Evolutionary conservation across 2,888 invertebrate species (phyloP).

Genomic region (Archips crataeganus): DNA sequence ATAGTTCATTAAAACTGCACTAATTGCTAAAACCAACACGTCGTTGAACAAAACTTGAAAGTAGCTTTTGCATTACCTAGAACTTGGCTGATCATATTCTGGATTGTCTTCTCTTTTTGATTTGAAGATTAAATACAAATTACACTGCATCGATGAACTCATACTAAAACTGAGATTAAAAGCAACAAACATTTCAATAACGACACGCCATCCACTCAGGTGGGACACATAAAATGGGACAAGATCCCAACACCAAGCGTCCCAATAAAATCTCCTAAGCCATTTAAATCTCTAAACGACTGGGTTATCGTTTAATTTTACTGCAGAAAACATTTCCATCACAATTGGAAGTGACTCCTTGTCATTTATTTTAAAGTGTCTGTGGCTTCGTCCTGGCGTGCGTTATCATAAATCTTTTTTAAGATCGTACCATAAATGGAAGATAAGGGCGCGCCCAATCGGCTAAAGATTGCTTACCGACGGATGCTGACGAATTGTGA

Average conservation of each 20-base stretch:
- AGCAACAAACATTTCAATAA: constrained; percentile 46
- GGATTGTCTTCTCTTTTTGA: neutral
- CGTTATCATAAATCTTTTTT: constrained; percentile 86
- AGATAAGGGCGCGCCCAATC: constrained; percentile 85
- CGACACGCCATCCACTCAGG: constrained; percentile 58
- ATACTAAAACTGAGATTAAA: constrained; percentile 19
- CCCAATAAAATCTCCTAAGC: constrained; percentile 78
- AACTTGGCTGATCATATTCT: neutral
- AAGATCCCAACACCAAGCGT: constrained; percentile 62
- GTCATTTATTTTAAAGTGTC: constrained; percentile 85
- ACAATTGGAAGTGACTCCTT: constrained; percentile 85
- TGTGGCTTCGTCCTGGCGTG: constrained; percentile 78
- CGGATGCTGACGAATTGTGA: constrained; percentile 80
- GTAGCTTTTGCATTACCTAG: too few relatives aligned
- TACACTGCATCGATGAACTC: neutral
- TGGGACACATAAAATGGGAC: constrained; percentile 63
- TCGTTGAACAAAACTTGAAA: too few relatives aligned
- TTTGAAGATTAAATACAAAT: neutral
- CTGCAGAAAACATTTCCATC: constrained; percentile 85
- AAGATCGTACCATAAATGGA: constrained; percentile 82
- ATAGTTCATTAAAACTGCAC: too few relatives aligned
- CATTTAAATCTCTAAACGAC: constrained; percentile 84
- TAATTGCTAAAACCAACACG: too few relatives aligned
- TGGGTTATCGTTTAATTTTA: constrained; percentile 85
- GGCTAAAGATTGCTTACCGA: constrained; percentile 77